Evolutionary conservation across 37 sponge, comb jelly and placozoan genomes (phyloP), one percentile per base, ranked within the genome.

Genomic region (Haliclona indistincta): DNA sequence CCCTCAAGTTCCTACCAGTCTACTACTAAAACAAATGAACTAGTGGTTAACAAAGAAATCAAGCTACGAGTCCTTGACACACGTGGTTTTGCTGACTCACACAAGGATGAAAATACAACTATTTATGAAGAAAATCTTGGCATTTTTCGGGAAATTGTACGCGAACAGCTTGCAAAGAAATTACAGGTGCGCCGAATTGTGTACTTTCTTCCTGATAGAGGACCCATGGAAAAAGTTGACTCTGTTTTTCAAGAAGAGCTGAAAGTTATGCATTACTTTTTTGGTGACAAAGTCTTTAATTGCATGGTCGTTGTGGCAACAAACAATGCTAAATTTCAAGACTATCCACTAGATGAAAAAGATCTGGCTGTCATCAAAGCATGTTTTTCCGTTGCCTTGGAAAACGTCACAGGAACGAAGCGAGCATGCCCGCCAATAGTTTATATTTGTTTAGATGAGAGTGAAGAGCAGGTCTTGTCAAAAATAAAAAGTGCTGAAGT

Each of bases 221-320:
- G 75, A 2, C 52, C 60, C 1, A 20, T 55, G 34, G 70, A 63
- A 34, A 26, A 62, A 58, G 70, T 49, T 1, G 55, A 68, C 35
- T 44, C 28, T 11, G 20, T 36, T 1, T 33, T 68, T 23, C 60
- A 38, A n/a, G 37, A 43, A 19, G 65, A 79, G 52, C 36, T 79
- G 32, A 34, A 58, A 33, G 38, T 45, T 36, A 41, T 79, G 69
- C 4, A 54, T 0, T 8, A 51, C 60, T 58, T 38, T 33, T 79
- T 79, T 53, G 79, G 79, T 2, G 15, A 6, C 1, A 6, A 38
- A 13, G 58, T 79, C n/a, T 69, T 79, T 35, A 49, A 42, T 3
- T 58, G 25, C 3, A 79, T 79, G 69, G 70, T 79, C 1, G 37
- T 79, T 2, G 62, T 79, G 11, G 70, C 61, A 1, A 79, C 79